A percentile compares a stretch with the other conserved stretches of the same genome.
Conservation (phyloP, 2,113 vertebrate genomes). For the Corythornis cristatus region DNA sequence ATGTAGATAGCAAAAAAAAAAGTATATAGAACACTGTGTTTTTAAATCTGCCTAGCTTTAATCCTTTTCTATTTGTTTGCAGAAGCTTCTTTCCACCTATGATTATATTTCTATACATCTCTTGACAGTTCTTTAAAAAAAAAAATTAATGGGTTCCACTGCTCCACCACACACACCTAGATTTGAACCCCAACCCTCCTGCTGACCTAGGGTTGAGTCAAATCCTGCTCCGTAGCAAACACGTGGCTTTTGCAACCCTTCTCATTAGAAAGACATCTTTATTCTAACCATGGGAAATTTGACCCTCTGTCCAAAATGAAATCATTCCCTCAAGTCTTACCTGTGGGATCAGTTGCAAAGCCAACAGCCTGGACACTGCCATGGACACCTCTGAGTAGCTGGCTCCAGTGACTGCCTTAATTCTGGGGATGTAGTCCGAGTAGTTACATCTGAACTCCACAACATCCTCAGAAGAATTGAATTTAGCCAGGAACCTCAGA, state of each 20-base stretch:
- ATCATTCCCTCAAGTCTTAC: constrained; percentile 62
- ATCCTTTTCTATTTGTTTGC: background rate
- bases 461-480: constrained; percentile 53
- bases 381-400: constrained; percentile 85
- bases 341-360: constrained; percentile 86
- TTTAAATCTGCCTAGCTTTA: background rate
- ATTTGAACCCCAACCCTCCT: background rate
- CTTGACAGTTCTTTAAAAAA: background rate
- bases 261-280: background rate
- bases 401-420: constrained; percentile 81
- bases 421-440: constrained; percentile 57
- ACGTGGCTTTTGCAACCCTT: background rate
- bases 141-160: background rate
- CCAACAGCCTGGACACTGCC: constrained; percentile 83
- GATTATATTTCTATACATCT: background rate
- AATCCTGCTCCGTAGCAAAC: background rate
- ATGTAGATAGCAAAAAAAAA: background rate
- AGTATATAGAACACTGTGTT: background rate
- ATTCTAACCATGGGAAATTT: background rate
- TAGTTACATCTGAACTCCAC: constrained; percentile 68
- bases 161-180: too few relatives aligned
- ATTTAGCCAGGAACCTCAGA: constrained; percentile 74
- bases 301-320: background rate
- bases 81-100: background rate
- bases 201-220: background rate